A percentile compares a stretch with the other conserved stretches of the same genome.
Evolutionary conservation across 2,797 vertebrate species (phyloP).

Genomic region (Oceanodroma leucorhoa): DNA sequence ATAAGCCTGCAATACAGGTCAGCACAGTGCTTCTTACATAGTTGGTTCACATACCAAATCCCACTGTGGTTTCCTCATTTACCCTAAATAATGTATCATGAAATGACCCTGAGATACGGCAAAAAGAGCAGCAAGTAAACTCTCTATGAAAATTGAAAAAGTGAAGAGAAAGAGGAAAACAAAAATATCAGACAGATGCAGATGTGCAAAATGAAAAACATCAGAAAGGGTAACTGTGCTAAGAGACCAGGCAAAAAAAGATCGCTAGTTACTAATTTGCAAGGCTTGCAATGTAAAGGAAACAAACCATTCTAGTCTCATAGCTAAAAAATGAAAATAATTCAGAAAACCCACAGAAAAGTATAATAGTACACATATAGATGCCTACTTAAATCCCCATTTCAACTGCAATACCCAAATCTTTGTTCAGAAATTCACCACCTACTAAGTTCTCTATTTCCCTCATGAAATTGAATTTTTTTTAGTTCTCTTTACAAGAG

Average conservation of each 20-base stretch:
- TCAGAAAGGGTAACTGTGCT: neutral
- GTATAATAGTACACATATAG: neutral
- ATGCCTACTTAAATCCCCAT: neutral
- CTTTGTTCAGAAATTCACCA: neutral
- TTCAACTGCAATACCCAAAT: neutral
- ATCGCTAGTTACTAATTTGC: neutral
- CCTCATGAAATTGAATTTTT: neutral
- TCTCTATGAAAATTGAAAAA: neutral
- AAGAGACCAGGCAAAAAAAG: neutral
- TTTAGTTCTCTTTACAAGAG: neutral
- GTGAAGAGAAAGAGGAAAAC: neutral
- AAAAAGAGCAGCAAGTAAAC: neutral
- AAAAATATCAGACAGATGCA: neutral
- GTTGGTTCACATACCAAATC: neutral
- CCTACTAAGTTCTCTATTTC: neutral
- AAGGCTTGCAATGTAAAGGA: neutral
- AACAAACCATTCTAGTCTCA: neutral
- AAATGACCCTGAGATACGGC: neutral
- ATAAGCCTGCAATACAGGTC: neutral
- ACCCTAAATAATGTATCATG: neutral
- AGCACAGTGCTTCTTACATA: neutral
- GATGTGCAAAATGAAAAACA: neutral
- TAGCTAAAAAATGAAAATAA: neutral
- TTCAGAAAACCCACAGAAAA: rapidly evolving
- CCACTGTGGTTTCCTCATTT: neutral